These are phyloP conservation scores for Yponomeuta plumbellus DNA, from an alignment of 2,888 invertebrate genomes.

Conservation along the genomic window DNA sequence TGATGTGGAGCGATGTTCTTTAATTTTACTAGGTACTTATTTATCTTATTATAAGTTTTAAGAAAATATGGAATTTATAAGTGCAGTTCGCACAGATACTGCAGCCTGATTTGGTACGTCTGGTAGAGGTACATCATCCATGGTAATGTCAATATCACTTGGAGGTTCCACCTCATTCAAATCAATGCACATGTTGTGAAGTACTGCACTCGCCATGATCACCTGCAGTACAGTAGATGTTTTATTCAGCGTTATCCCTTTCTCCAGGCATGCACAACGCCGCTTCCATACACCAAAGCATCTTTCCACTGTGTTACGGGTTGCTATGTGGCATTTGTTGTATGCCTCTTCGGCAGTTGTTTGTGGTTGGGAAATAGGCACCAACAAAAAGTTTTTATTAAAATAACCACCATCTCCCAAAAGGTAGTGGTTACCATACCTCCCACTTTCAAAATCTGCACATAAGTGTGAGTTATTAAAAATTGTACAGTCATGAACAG, in stretches of 20 bases:
- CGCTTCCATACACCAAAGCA: slow-evolving; percentile 19
- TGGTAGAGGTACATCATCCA: background rate
- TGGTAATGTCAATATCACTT: background rate
- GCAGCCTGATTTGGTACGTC: background rate
- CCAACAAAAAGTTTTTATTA: too few relatives aligned
- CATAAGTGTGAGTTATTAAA: slow-evolving; percentile 32
- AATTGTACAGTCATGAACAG: slow-evolving; percentile 35
- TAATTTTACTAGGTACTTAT: background rate
- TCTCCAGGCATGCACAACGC: slow-evolving; percentile 13
- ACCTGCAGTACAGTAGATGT: background rate
- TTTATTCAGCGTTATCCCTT: background rate
- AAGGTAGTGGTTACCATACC: slow-evolving; percentile 29
- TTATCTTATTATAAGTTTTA: background rate
- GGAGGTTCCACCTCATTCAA: background rate
- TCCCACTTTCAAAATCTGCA: slow-evolving; percentile 27
- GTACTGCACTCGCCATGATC: background rate
- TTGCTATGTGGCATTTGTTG: slow-evolving; percentile 35
- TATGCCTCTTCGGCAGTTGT: slow-evolving; percentile 26
- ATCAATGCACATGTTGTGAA: background rate
- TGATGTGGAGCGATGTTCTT: background rate
- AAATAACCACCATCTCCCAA: too few relatives aligned
- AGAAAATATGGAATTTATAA: background rate
- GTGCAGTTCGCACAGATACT: background rate
- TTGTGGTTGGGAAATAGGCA: too few relatives aligned
- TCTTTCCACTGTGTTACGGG: slow-evolving; percentile 36